Evolutionary conservation across 2,888 invertebrate species (phyloP), one percentile per base, ranked within the genome.

Genomic region (Lamellibrachia columna): DNA sequence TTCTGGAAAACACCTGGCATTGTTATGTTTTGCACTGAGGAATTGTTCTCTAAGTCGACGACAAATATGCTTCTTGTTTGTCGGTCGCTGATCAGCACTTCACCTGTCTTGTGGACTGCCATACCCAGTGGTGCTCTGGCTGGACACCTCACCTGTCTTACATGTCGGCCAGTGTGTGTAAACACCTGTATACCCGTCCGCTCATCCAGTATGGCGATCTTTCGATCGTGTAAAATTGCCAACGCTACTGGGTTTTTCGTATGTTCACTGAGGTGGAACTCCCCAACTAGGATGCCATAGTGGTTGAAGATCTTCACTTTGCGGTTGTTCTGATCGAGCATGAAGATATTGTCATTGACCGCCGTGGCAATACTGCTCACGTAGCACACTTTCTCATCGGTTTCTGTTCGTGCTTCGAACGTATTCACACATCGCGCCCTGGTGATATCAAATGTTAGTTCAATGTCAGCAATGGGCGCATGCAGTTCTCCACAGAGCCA

Each of bases 201-300:
- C 22, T 75, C 75, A n/a, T 75, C 75, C 75, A 75, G 22, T 75
- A 75, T n/a, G n/a, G 75, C 75, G 75, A 75, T 75, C 75, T 75
- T 75, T 75, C 75, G 75, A 6, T 75, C 75, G 75, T 11, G 75
- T 22, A 75, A 75, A 15, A 75, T 75, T 6, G 4, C 75, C 22
- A 75, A n/a, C 15, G 75, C 15, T n/a, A 75, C 75, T 6, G 75
- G 75, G 22, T 75, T 75, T 75, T 75, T 75, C 22, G n/a, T 11
- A n/a, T 75, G 75, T 75, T 75, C 75, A n/a, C 75, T 75, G 75
- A 75, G 75, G 22, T 15, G 75, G 75, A 75, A 75, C 75, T 75
- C 75, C 3, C 75, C 75, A 22, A n/a, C 75, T n/a, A 75, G 75
- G 15, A 6, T 22, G 22, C 75, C 75, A 15, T 75, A n/a, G 6